Percentiles rank a stretch among this genome's conserved stretches.
Evolutionary conservation across 1,140 invertebrate species (phyloP).

Genomic region (Rhizoglyphus robini): DNA sequence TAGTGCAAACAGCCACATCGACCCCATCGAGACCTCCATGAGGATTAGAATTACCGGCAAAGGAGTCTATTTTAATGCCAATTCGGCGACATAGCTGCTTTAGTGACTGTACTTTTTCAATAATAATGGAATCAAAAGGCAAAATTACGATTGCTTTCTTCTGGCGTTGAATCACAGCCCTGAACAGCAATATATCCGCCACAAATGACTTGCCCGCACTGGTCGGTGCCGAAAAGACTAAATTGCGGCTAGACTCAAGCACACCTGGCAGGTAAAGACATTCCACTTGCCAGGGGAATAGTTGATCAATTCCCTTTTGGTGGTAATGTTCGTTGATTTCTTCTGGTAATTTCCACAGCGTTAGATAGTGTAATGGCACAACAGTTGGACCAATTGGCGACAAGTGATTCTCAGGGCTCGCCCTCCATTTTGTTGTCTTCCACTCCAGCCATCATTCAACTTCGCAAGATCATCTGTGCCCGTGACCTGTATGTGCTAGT

Average conservation of each 20-base stretch:
- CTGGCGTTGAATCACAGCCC: constrained; percentile 67
- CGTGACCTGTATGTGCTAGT: constrained; percentile 45
- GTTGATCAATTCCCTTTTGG: constrained; percentile 32
- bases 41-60: constrained; percentile 76
- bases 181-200: constrained; percentile 77
- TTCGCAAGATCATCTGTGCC: constrained; percentile 15
- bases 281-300: constrained; percentile 42
- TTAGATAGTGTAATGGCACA: neutral
- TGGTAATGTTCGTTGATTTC: constrained; percentile 33
- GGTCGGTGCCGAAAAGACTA: constrained; percentile 90
- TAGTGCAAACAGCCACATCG: too few relatives aligned
- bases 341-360: too few relatives aligned
- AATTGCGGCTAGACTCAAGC: constrained; percentile 52
- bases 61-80: constrained; percentile 79
- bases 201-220: constrained; percentile 95
- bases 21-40: constrained; percentile 71
- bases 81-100: constrained; percentile 64
- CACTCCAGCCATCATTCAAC: neutral
- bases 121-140: constrained; percentile 88
- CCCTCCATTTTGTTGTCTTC: neutral
- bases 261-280: constrained; percentile 37
- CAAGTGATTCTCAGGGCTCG: neutral
- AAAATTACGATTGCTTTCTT: constrained; percentile 88
- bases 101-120: constrained; percentile 68
- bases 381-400: neutral